These are phyloP conservation scores for Lepidurus arcticus DNA, from an alignment of 1,140 invertebrate species.

Conservation along the genomic window DNA sequence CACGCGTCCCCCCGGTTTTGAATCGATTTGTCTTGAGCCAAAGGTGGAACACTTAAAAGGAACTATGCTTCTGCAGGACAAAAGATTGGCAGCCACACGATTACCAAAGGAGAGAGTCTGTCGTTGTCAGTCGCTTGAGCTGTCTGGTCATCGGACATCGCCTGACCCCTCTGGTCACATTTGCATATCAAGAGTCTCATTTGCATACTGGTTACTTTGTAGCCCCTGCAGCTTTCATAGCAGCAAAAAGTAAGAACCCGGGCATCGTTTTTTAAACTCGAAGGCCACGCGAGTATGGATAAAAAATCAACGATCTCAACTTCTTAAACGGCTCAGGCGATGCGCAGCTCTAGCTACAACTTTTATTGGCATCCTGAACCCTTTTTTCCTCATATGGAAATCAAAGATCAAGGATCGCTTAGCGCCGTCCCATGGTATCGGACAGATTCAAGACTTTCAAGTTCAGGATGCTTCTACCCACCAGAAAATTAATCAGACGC, in stretches of 20 bases:
- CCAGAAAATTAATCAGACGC: not conserved
- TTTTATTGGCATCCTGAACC: not conserved
- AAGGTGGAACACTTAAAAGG: not conserved
- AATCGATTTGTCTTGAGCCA: not conserved
- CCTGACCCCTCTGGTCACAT: not conserved
- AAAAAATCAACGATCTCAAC: not conserved
- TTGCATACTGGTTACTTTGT: slow-evolving; percentile 19
- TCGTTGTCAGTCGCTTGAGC: not conserved
- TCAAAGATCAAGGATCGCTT: not conserved
- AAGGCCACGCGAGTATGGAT: slow-evolving; percentile 14
- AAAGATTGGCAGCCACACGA: not conserved
- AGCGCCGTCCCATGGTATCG: not conserved
- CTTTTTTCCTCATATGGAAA: not conserved
- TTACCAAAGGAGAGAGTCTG: not conserved
- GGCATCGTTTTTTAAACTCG: not conserved
- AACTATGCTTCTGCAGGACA: slow-evolving; percentile 2
- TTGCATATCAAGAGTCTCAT: slow-evolving; percentile 10
- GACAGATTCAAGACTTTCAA: not conserved
- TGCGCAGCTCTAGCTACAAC: not conserved
- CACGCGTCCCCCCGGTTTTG: not conserved
- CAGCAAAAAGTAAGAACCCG: not conserved
- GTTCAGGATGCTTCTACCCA: not conserved
- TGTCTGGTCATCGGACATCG: slow-evolving; percentile 17
- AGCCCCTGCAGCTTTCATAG: not conserved
- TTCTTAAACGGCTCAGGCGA: not conserved